Percentiles rank a stretch among this genome's conserved stretches.
Conservation (phyloP, 2,113 vertebrate species). For the Syngnathus scovelli region DNA sequence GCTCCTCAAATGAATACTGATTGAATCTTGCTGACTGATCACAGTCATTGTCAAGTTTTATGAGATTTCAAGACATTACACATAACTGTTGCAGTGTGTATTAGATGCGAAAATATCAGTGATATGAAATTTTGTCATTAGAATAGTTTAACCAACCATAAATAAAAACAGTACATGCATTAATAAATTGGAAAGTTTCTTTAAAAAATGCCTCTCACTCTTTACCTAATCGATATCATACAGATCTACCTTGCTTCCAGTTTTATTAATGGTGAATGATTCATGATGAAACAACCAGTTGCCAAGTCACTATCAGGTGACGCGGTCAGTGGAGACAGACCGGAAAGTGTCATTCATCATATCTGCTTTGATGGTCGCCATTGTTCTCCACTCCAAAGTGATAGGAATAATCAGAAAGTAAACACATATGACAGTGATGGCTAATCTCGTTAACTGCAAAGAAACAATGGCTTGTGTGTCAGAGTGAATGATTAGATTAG, state of each 20-base stretch:
- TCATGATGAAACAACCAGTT: neutral
- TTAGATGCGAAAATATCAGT: no score
- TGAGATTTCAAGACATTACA: neutral
- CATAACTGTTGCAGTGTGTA: no score
- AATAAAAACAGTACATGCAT: no score
- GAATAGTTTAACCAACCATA: no score
- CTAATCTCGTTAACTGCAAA: slow-evolving; percentile 13
- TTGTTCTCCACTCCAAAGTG: slow-evolving; percentile 23
- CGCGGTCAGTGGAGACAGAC: neutral
- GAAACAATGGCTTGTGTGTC: slow-evolving; percentile 1
- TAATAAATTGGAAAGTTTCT: neutral
- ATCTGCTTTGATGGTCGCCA: neutral
- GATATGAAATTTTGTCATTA: no score
- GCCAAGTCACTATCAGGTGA: neutral
- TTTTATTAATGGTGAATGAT: neutral
- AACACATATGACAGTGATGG: slow-evolving; percentile 20
- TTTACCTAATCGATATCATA: neutral
- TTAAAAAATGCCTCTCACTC: neutral
- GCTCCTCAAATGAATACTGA: neutral
- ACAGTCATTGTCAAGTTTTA: neutral
- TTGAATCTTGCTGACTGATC: neutral
- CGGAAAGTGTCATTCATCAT: neutral
- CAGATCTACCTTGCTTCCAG: neutral
- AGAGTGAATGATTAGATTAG: slow-evolving; percentile 45
- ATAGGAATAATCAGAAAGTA: slow-evolving; percentile 15